Evolutionary conservation across 2,797 vertebrate genomes (phyloP).

Genomic region (Artibeus jamaicensis): DNA sequence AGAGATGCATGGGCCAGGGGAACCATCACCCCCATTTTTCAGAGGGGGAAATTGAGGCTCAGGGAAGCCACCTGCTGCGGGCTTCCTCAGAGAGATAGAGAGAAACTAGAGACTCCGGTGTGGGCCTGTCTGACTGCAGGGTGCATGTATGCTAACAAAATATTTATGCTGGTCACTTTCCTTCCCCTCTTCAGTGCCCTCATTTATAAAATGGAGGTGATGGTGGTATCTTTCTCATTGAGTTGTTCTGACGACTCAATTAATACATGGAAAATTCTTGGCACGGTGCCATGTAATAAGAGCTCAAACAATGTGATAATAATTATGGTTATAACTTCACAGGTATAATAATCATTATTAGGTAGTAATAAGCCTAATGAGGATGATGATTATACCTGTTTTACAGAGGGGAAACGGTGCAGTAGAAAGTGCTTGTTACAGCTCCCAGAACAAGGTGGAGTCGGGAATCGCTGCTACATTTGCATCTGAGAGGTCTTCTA

Average conservation of each 20-base stretch:
- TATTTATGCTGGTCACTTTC: background rate
- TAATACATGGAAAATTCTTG: background rate
- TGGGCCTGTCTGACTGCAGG: background rate
- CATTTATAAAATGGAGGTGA: background rate
- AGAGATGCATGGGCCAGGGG: background rate
- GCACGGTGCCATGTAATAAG: background rate
- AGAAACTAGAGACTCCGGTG: background rate
- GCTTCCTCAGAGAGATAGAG: too few relatives aligned
- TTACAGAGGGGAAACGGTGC: background rate
- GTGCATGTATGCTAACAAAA: background rate
- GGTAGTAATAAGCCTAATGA: background rate
- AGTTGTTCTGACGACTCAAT: background rate
- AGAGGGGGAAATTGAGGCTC: background rate
- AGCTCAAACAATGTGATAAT: background rate
- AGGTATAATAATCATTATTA: constrained; percentile 3
- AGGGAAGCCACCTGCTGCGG: background rate
- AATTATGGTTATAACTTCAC: background rate
- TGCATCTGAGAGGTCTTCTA: background rate
- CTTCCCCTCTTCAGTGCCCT: background rate
- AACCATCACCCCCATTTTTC: background rate
- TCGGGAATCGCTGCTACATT: background rate
- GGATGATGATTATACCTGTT: background rate
- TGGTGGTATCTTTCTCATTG: background rate
- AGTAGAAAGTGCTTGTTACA: background rate
- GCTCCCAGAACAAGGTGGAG: background rate